Base-by-base conservation (phyloP, 1,140 invertebrate species). In the Drosophila arizonae region DNA sequence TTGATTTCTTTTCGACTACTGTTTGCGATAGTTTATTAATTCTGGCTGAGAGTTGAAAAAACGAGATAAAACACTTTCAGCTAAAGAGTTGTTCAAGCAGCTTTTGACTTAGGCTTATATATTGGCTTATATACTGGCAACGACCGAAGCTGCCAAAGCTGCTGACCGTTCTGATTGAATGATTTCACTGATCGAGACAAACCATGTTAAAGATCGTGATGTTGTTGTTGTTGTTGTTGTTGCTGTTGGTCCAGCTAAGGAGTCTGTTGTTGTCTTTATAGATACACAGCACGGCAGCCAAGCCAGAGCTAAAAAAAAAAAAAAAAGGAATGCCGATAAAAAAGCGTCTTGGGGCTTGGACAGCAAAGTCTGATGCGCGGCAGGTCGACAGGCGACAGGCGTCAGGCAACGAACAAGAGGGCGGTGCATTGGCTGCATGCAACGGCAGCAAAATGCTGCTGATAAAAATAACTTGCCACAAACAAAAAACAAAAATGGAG, bases 171-270 rank as follows among this genome's bases (percentile, higher is more conserved):
- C 85, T 87, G 84, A 87, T 88, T 87, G 84, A 87, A 87, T 87
- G 84, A 87, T 87, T 88, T 87, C 84, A 87, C 79, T 87, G 84
- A 87, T 87, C 84, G 84, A 87, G 84, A 87, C 84, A 87, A 87
- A 87, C 88, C 84, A 87, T 87, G 84, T 88, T 87, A 84, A 87
- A 84, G 84, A 87, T 87, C 84, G 84, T 88, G 81, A 86, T 73
- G 85, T 71, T 76, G 70, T 57, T 56, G 62, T 17, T 30, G 62
- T 17, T 30, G 46, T 54, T 56, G 54, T 13, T 30, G 46, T 36
- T 39, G 17, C 17, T 17, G 6, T 15, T 55, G 62, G 54, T 68
- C 11, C 24, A 26, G 36, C 57, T 61, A 45, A 63, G 66, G 28
- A 66, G 63, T 15, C 79, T 77, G 61, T 76, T 79, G 71, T 82